These are phyloP conservation scores for Bombyx mandarina DNA, from an alignment of 1,140 invertebrate genomes.

Conservation along the genomic window DNA sequence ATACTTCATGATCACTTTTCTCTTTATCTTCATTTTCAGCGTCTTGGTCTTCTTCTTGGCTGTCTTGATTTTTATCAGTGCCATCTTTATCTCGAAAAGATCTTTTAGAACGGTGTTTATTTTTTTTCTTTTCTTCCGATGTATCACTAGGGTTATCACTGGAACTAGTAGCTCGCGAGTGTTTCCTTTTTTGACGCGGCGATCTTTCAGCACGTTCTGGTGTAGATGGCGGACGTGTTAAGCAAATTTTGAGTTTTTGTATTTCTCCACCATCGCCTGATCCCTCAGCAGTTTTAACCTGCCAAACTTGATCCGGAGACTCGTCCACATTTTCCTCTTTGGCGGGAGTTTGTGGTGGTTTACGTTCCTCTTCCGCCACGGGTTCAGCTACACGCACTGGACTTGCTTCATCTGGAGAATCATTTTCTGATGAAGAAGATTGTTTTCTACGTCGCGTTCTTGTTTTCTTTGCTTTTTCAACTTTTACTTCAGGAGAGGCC, in stretches of 20 bases:
- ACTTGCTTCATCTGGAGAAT: conserved; percentile 40
- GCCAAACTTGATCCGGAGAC: conserved; percentile 56
- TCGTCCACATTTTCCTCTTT: conserved; percentile 49
- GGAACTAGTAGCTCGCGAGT: conserved; percentile 52
- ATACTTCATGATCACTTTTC: conserved; percentile 13
- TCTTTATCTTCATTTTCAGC: conserved; percentile 15
- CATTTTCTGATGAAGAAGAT: conserved; percentile 53
- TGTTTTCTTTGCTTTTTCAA: conserved; percentile 48
- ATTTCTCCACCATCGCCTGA: conserved; percentile 51
- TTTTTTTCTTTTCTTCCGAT: conserved; percentile 46
- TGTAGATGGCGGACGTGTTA: conserved; percentile 55
- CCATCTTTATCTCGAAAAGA: conserved; percentile 35
- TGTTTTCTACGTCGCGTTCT: conserved; percentile 48
- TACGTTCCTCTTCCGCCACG: conserved; percentile 21
- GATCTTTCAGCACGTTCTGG: conserved; percentile 56
- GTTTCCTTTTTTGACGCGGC: conserved; percentile 59
- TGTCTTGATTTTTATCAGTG: conserved; percentile 36
- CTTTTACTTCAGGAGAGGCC: conserved; percentile 52
- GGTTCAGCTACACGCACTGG: conserved; percentile 26
- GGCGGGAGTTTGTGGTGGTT: conserved; percentile 24
- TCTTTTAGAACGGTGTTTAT: conserved; percentile 45
- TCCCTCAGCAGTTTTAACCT: conserved; percentile 48
- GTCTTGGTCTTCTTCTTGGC: conserved; percentile 34
- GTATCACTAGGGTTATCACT: conserved; percentile 53
- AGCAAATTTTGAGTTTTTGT: conserved; percentile 59